Base-by-base conservation (phyloP, 1,140 invertebrate genomes). In the Doryteuthis pealeii region DNA sequence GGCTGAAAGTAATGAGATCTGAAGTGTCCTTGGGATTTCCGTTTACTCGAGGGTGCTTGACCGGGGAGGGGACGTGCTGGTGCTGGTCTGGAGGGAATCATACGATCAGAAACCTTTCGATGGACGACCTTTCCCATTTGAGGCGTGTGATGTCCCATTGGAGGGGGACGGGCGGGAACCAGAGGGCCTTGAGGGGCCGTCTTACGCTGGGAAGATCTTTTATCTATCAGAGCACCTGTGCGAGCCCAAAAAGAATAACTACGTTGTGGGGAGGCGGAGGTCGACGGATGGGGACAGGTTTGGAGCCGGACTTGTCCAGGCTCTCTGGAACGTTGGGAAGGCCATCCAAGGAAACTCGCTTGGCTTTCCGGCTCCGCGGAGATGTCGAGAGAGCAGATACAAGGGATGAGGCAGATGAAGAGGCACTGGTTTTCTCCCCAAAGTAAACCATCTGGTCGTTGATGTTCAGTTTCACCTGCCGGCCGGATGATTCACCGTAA, bases 1-100 rank as follows among this genome's bases (percentile, higher is more conserved):
- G 82, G 72, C 81, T 82, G 76, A 83, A 83, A 1, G 76, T 70
- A 71, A 82, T 83, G 28, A 83, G 78, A 66, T 83, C 80, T 35
- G 65, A 45, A 10, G 62, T 6, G 18, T 68, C 30, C 31, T n/a
- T 71, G 35, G 22, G 12, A 18, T 15, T 45, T 40, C n/a, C 14
- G 35, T 1, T 28, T 45, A 33, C n/a, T 0, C 1, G 75, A 71
- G 5, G 78, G 80, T 22, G 72, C 72, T 14, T 76, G 69, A 14
- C 75, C 62, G 33, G 73, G 65, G 40, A 65, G 33, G 14, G 68
- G 72, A 30, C 78, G 72, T 15, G 77, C 33, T 31, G 82, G 80
- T n/a, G 77, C 79, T 31, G 80, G 75, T 73, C 80, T 75, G 30
- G 73, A 72, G 18, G 83, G 83, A 6, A 78, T 71, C 54, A 76